Percentiles rank a stretch among this genome's conserved stretches.
phyloP scores from a whole-genome alignment of 2,113 vertebrate genomes.

The Cinclus mexicanus region DNA sequence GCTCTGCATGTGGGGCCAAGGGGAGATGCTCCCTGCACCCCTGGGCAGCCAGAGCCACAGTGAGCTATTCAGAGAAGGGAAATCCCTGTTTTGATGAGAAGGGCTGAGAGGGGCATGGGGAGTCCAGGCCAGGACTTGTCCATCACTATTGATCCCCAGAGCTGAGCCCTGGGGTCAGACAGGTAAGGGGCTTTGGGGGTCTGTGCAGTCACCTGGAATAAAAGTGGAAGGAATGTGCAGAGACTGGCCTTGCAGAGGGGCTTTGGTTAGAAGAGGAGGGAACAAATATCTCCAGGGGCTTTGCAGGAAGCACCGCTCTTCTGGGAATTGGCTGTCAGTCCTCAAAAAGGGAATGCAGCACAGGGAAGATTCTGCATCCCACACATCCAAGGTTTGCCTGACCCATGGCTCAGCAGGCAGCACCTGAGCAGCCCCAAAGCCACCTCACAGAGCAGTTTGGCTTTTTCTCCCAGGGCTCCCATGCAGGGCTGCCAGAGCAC shows the following conservation, averaged over 20 bases:
- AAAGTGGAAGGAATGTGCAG: background rate
- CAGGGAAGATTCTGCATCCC: background rate
- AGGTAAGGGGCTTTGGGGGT: background rate
- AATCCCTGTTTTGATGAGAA: background rate
- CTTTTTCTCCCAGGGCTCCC: background rate
- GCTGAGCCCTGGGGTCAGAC: background rate
- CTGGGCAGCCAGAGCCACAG: background rate
- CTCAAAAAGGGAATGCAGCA: background rate
- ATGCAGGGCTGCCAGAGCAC: background rate
- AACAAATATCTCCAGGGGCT: background rate
- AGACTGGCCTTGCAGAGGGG: background rate
- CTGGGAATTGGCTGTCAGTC: background rate
- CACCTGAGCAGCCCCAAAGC: background rate
- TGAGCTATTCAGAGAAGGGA: background rate
- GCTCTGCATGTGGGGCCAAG: background rate
- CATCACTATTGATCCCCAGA: background rate
- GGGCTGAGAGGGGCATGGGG: background rate
- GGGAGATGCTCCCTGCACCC: background rate
- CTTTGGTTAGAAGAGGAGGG: background rate
- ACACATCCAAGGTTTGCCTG: background rate
- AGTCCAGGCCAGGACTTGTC: slow-evolving; percentile 4
- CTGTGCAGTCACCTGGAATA: slow-evolving; percentile 29
- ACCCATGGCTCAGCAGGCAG: background rate
- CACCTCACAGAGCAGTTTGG: fast-evolving
- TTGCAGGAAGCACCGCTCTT: background rate